These are phyloP conservation scores for Betta splendens DNA, from an alignment of 2,797 vertebrate genomes.

Conservation along the genomic window DNA sequence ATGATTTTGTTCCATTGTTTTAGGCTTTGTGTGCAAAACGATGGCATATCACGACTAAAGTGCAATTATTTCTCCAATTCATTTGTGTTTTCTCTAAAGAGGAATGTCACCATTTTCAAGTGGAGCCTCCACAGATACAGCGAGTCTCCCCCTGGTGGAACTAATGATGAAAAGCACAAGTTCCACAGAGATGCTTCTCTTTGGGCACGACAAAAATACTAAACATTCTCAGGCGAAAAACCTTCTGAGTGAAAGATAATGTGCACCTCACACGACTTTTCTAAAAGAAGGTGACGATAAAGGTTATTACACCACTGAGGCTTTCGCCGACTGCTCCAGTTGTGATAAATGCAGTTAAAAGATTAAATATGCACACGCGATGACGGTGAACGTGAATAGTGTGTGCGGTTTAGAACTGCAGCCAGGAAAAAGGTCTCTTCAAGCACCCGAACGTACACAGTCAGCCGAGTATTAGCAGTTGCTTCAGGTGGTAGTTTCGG, in stretches of 20 bases:
- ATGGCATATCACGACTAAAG: conserved; percentile 70
- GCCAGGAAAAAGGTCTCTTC: conserved; percentile 23
- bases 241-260: background rate
- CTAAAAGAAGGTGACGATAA: conserved; percentile 12
- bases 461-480: conserved; percentile 1
- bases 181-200: conserved; percentile 23
- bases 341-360: conserved; percentile 7
- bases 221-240: conserved; percentile 3
- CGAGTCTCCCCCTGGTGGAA: conserved; percentile 58
- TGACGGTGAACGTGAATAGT: background rate
- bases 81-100: conserved; percentile 45
- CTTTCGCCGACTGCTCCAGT: background rate
- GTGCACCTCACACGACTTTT: background rate
- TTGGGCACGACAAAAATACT: background rate
- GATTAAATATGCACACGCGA: background rate
- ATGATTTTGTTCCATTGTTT: conserved; percentile 25
- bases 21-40: conserved; percentile 66
- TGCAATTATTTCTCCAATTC: conserved; percentile 64
- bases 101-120: conserved; percentile 54
- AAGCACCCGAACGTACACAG: conserved; percentile 15
- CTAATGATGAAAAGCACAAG: conserved; percentile 42
- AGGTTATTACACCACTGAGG: background rate
- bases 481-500: conserved; percentile 42
- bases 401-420: conserved; percentile 4
- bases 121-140: conserved; percentile 20